Percentiles rank a stretch among this genome's conserved stretches.
These are phyloP conservation scores for Parnassius smintheus DNA, from an alignment of 2,888 invertebrate species.

Conservation along the genomic window DNA sequence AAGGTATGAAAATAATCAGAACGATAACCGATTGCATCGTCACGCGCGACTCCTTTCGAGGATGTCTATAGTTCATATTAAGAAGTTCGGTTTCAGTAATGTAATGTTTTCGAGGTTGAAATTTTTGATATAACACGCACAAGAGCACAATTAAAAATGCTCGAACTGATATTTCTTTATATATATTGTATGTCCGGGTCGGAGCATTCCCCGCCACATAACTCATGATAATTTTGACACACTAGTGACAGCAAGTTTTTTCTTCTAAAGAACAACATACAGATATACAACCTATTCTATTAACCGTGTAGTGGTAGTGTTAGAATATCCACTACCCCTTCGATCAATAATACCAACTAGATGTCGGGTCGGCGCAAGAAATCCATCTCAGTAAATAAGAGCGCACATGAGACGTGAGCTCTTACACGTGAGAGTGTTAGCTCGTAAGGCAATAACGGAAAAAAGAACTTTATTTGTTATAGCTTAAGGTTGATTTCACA, in stretches of 20 bases:
- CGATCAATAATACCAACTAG: no score
- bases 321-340: no score
- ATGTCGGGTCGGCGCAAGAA: no score
- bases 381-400: no score
- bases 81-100: slow-evolving; percentile 89
- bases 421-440: no score
- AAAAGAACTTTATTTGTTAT: no score
- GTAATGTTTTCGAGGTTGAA: slow-evolving; percentile 84
- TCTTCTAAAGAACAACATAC: neutral
- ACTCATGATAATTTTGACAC: slow-evolving; percentile 13
- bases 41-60: slow-evolving; percentile 84
- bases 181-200: slow-evolving; percentile 14
- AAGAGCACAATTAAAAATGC: slow-evolving; percentile 42
- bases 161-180: slow-evolving; percentile 44
- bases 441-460: no score
- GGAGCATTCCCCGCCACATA: slow-evolving; percentile 6
- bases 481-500: no score
- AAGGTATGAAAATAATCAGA: slow-evolving; percentile 82
- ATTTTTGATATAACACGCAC: slow-evolving; percentile 75
- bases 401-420: no score
- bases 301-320: no score
- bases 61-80: slow-evolving; percentile 84
- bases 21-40: slow-evolving; percentile 83
- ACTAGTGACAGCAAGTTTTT: slow-evolving; percentile 5
- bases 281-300: no score